Conservation (phyloP, 2,797 vertebrate species). For the Meriones psammophilus region DNA sequence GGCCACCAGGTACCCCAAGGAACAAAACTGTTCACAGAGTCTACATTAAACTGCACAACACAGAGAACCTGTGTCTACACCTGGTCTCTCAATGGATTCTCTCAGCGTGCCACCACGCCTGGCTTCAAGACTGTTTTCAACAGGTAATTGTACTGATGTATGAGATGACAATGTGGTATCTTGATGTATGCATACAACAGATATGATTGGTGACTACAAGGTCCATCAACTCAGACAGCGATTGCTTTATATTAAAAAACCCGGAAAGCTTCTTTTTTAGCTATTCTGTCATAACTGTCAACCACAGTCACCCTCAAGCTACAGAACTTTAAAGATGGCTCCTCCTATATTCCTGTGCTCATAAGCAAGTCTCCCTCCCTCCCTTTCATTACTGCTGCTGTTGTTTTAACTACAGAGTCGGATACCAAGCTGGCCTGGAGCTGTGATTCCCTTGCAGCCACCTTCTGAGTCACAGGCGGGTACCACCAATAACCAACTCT, state of each 20-base stretch:
- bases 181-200: neutral
- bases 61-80: neutral
- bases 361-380: neutral
- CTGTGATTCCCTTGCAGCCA: neutral
- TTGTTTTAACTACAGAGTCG: neutral
- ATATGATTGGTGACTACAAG: neutral
- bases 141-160: neutral
- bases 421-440: neutral
- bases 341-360: neutral
- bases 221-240: neutral
- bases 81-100: neutral
- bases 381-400: neutral
- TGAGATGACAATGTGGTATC: neutral
- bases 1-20: neutral
- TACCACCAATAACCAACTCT: neutral
- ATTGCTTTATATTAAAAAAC: neutral
- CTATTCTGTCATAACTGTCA: neutral
- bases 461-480: neutral
- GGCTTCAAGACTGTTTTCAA: no score
- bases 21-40: neutral
- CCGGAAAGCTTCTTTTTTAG: neutral
- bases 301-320: neutral
- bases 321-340: neutral
- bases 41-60: neutral
- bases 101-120: no score